Percentiles rank a stretch among this genome's conserved stretches.
Conservation (phyloP, 2,888 invertebrate species). For the Stomorhina lunata region DNA sequence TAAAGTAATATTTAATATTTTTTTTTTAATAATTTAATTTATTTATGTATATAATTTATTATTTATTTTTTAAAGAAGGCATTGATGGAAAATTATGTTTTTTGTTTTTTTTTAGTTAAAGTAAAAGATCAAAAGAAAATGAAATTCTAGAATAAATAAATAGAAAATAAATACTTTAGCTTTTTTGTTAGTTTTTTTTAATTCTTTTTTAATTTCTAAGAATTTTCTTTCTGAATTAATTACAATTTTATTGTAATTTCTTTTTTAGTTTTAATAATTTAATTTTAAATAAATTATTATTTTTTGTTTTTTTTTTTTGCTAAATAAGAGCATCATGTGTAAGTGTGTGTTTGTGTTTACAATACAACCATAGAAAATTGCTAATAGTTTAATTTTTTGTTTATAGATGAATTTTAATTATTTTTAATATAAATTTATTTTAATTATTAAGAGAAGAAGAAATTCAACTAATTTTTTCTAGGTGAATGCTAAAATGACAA, state of each 20-base stretch:
- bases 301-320: slow-evolving; percentile 34
- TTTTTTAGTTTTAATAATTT: slow-evolving; percentile 32
- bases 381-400: slow-evolving; percentile 70
- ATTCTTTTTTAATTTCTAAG: background rate
- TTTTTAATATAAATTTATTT: slow-evolving; percentile 20
- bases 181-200: slow-evolving; percentile 2
- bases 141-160: slow-evolving; percentile 12
- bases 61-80: slow-evolving; percentile 60
- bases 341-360: slow-evolving; percentile 65
- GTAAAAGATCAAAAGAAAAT: background rate
- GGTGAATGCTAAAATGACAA: slow-evolving; percentile 15
- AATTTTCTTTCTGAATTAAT: slow-evolving; percentile 4
- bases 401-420: slow-evolving; percentile 19
- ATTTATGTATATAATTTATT: background rate
- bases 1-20: slow-evolving; percentile 1
- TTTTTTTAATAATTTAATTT: slow-evolving; percentile 20
- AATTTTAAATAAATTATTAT: slow-evolving; percentile 48
- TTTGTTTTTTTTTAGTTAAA: slow-evolving; percentile 34
- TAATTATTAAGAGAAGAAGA: slow-evolving; percentile 14
- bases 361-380: slow-evolving; percentile 78
- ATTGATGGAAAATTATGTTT: slow-evolving; percentile 65
- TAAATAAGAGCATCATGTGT: slow-evolving; percentile 65
- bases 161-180: slow-evolving; percentile 40
- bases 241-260: slow-evolving; percentile 62
- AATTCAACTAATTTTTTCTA: slow-evolving; percentile 44